Conservation (phyloP, 2,888 invertebrate genomes). For the Orthosia incerta region DNA sequence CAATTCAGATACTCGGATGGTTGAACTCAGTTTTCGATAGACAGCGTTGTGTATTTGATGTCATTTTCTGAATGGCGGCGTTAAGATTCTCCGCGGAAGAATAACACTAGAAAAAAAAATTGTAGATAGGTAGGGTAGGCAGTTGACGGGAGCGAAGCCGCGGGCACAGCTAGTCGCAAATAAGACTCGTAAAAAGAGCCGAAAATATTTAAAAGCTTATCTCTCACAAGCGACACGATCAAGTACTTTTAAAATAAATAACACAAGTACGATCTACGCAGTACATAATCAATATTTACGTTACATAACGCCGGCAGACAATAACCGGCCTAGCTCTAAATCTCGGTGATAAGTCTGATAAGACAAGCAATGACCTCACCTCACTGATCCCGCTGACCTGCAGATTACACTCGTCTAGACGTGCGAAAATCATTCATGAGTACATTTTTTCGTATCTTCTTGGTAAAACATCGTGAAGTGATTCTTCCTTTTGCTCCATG, state of each 20-base stretch:
- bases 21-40: too few relatives aligned
- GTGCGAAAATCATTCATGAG: slow-evolving; percentile 38
- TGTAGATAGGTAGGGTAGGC: too few relatives aligned
- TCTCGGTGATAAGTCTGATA: slow-evolving; percentile 53
- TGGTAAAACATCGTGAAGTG: neutral
- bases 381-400: slow-evolving; percentile 46
- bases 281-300: slow-evolving; percentile 44
- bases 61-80: too few relatives aligned
- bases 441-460: slow-evolving; percentile 20
- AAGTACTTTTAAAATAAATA: neutral
- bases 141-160: too few relatives aligned
- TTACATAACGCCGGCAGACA: slow-evolving; percentile 50
- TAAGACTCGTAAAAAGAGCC: neutral
- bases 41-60: too few relatives aligned
- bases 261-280: slow-evolving; percentile 20
- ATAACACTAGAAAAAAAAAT: too few relatives aligned
- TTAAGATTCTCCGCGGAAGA: too few relatives aligned
- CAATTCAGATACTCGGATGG: too few relatives aligned
- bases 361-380: slow-evolving; percentile 42
- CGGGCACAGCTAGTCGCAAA: neutral
- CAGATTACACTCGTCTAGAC: slow-evolving; percentile 58
- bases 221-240: neutral
- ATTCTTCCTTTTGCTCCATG: neutral
- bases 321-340: slow-evolving; percentile 61
- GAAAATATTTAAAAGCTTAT: neutral